Base-by-base conservation (phyloP, 2,888 invertebrate species). In the Bimastos eiseni region DNA sequence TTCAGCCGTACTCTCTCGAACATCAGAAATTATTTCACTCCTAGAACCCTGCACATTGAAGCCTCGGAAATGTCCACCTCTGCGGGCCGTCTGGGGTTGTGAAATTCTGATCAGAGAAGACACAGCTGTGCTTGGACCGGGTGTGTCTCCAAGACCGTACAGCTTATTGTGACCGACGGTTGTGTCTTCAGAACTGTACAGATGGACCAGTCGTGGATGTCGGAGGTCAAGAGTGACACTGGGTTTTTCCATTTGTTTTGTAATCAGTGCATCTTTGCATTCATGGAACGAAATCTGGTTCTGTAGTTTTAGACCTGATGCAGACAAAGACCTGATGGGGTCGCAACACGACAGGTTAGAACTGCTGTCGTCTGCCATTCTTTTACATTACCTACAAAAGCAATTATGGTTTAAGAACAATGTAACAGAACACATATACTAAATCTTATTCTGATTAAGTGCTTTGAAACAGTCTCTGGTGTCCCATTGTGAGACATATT, bases 61-160 rank as follows among this genome's bases (percentile, higher is more conserved):
- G 70, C 70, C 70, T 0, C n/a, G 70, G 70, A 86, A 86, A 86
- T 34, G 34, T 86, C 86, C 37, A 37, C 86, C 86, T 86, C 86
- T 34, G 24, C 86, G 86, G 24, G 86, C 86, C 6, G 86, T 86
- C 86, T 86, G 86, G 37, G 86, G 37, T 36, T 36, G 34, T 6
- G 37, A 37, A 86, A n/a, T 5, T 36, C 86, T 36, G 15, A 13
- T 33, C 17, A 24, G 37, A 34, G 86, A 86, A 8, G 86, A 86
- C 86, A 8, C 34, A 36, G 36, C 36, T 34, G 19, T 37, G 6
- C 37, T 37, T 21, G 34, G 36, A 86, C 36, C 37, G 34, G 86
- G 37, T 3, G 37, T 30, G 36, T 86, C 21, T 34, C 13, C 37
- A 19, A 36, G 33, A 37, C 36, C 86, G 21, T 36, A 36, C 37